A percentile compares a stretch with the other conserved stretches of the same genome.
phyloP scores from a whole-genome alignment of 1,140 invertebrate genomes.

The Brachionus calyciflorus region DNA sequence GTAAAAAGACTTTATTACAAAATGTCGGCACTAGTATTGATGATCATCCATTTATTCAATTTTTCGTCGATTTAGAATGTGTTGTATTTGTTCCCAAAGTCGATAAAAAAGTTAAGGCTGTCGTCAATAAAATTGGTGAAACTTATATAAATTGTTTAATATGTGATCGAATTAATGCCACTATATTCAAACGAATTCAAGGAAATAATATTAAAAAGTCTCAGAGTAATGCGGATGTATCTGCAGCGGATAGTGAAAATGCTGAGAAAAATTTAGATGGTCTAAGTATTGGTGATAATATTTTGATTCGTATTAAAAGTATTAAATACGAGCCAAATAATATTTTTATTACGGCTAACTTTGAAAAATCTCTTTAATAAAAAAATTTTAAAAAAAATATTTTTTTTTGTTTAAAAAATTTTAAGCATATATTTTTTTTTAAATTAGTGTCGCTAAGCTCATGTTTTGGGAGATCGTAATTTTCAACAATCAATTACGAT shows the following conservation, averaged over 20 bases:
- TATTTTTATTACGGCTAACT: constrained; percentile 36
- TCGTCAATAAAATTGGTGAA: constrained; percentile 41
- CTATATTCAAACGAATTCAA: constrained; percentile 3
- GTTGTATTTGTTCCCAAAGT: constrained; percentile 27
- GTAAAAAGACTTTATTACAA: constrained; percentile 32
- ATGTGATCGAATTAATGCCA: constrained; percentile 37
- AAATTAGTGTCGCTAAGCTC: too few relatives aligned
- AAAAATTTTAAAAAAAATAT: background rate
- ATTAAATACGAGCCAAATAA: constrained; percentile 42
- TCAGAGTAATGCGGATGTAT: background rate
- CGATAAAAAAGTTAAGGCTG: constrained; percentile 41
- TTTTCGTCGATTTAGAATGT: constrained; percentile 44
- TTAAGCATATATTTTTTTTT: too few relatives aligned
- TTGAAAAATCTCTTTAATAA: constrained; percentile 27
- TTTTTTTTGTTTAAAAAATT: background rate
- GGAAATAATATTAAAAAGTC: background rate
- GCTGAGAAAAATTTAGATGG: background rate
- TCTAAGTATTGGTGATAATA: constrained; percentile 24
- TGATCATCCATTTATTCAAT: constrained; percentile 38
- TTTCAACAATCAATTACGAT: too few relatives aligned
- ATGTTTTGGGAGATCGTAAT: too few relatives aligned
- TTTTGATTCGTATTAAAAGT: constrained; percentile 40
- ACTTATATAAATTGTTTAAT: constrained; percentile 18
- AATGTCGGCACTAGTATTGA: constrained; percentile 37
- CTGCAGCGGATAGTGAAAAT: background rate